phyloP scores from a whole-genome alignment of 2,113 vertebrate genomes.

The Oceanites oceanicus region DNA sequence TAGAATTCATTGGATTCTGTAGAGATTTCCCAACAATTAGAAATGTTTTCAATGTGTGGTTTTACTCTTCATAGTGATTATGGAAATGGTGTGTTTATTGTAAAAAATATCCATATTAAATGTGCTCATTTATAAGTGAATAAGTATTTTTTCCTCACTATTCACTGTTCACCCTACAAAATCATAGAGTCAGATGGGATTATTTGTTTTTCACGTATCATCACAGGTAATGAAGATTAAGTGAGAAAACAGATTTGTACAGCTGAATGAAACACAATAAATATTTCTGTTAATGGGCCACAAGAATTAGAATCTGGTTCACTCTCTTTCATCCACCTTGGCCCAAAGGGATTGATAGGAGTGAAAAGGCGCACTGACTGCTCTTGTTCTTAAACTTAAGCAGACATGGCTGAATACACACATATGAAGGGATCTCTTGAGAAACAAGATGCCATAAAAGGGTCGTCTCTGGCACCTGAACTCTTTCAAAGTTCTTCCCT shows the following conservation, averaged over 20 bases:
- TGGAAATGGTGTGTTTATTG: constrained; percentile 9
- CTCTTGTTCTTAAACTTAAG: not conserved
- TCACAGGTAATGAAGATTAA: constrained; percentile 11
- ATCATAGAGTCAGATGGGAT: not conserved
- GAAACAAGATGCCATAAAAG: not conserved
- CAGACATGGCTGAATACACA: not conserved
- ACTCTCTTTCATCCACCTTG: not conserved
- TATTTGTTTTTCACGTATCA: not conserved
- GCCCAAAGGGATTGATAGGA: not conserved
- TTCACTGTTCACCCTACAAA: not conserved
- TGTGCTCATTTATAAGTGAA: not conserved
- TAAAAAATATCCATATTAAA: not conserved
- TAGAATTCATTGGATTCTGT: constrained; percentile 21
- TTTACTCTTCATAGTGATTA: not conserved
- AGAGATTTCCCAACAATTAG: constrained; percentile 33
- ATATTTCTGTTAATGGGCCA: not conserved
- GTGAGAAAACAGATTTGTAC: not conserved
- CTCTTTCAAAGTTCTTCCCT: not conserved
- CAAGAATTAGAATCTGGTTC: not conserved
- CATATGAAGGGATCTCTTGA: not conserved
- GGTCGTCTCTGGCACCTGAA: not conserved
- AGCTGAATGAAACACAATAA: not conserved
- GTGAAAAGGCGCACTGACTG: not conserved
- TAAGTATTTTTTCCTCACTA: not conserved
- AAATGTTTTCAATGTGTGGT: not conserved